Percentiles rank a stretch among this genome's conserved stretches.
phyloP scores from a whole-genome alignment of 2,797 vertebrate species.

The Gallinago solitaria region DNA sequence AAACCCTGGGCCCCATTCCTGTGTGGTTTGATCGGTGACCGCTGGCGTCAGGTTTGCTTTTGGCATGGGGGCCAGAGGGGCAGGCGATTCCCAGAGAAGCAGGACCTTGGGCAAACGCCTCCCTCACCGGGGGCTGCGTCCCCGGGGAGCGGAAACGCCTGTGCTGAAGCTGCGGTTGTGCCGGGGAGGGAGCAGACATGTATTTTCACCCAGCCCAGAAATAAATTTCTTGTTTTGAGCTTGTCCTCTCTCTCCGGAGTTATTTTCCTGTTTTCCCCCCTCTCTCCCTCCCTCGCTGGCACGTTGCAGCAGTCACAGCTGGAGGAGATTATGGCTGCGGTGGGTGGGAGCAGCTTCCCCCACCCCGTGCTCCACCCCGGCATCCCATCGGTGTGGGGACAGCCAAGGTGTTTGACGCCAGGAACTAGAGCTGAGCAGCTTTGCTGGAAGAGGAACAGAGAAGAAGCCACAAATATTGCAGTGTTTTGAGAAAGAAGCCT shows the following conservation, averaged over 20 bases:
- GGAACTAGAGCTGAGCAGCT: not conserved
- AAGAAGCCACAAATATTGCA: not conserved
- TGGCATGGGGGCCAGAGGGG: not conserved
- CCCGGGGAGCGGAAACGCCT: not conserved
- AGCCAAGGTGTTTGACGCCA: not conserved
- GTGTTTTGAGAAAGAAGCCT: not conserved
- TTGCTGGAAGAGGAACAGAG: not conserved
- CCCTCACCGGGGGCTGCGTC: too few relatives aligned
- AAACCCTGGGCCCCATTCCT: not conserved
- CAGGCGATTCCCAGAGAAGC: not conserved
- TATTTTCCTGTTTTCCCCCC: not conserved
- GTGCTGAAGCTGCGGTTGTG: not conserved
- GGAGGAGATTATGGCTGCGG: not conserved
- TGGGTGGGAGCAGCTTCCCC: not conserved
- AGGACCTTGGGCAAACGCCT: not conserved
- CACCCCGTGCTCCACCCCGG: fast-evolving
- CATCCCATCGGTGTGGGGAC: fast-evolving
- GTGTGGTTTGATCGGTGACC: not conserved
- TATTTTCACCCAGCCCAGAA: not conserved
- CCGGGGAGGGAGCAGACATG: fast-evolving
- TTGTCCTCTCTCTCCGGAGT: not conserved
- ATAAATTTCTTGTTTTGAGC: not conserved
- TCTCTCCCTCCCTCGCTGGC: not conserved
- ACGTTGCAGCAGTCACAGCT: fast-evolving
- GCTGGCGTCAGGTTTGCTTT: not conserved